A percentile compares a stretch with the other conserved stretches of the same genome.
Conservation (phyloP, 2,113 vertebrate species). For the Corythornis cristatus region DNA sequence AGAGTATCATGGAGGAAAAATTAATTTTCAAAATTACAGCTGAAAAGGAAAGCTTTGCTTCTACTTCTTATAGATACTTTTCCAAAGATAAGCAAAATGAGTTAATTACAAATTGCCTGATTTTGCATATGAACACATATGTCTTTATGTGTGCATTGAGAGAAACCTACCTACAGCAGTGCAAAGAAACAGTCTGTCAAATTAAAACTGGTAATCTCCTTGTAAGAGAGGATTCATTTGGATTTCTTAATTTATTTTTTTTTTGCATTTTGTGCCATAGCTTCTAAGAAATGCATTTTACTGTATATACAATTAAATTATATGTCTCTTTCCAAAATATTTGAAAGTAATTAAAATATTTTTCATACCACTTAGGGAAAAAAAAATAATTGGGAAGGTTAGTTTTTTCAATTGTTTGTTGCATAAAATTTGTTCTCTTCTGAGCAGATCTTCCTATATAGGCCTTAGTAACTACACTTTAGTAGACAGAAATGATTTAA, state of each 20-base stretch:
- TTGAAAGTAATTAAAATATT: background rate
- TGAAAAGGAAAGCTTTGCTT: background rate
- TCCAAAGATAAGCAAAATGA: background rate
- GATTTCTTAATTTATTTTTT: background rate
- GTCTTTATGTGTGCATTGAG: background rate
- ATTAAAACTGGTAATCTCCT: background rate
- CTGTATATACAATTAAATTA: background rate
- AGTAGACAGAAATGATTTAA: background rate
- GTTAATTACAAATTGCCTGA: background rate
- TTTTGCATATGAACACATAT: background rate
- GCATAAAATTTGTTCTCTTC: background rate
- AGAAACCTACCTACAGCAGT: background rate
- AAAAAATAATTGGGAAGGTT: background rate
- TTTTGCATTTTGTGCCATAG: background rate
- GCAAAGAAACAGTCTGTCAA: background rate
- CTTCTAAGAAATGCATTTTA: background rate
- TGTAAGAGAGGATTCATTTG: background rate
- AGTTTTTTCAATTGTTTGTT: background rate
- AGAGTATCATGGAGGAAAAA: background rate
- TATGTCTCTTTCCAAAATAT: background rate
- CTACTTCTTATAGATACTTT: background rate
- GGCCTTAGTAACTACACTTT: background rate
- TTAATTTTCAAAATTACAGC: background rate
- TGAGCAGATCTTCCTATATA: background rate
- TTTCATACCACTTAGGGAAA: background rate